phyloP scores from a whole-genome alignment of 2,888 invertebrate species.

The Lepidonotus clava region DNA sequence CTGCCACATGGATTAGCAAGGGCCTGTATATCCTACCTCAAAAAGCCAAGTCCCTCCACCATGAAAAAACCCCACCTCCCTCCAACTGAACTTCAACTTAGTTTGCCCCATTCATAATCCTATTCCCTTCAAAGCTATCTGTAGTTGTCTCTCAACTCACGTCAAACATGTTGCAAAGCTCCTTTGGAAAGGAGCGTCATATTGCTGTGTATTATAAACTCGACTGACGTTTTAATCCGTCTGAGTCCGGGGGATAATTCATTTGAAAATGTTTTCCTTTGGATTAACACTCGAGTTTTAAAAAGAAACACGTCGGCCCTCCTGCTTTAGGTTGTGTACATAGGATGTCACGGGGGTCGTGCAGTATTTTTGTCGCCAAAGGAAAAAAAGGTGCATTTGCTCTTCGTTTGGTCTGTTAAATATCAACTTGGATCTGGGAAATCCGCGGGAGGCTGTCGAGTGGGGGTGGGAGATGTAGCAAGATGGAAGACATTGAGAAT shows the following conservation, averaged over 20 bases:
- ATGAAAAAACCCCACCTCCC: background rate
- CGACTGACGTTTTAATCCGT: too few species aligned
- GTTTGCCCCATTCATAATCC: background rate
- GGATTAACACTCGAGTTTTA: background rate
- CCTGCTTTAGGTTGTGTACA: background rate
- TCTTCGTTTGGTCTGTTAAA: background rate
- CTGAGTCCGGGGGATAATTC: background rate
- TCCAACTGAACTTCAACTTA: background rate
- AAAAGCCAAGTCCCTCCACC: background rate
- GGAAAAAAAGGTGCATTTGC: background rate
- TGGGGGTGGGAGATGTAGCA: background rate
- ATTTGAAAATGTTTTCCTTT: background rate
- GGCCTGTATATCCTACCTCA: background rate
- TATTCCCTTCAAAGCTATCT: background rate
- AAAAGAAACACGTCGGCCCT: conserved; percentile 1
- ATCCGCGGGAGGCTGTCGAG: background rate
- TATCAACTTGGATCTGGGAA: background rate
- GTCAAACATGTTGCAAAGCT: too few species aligned
- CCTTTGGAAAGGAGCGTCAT: too few species aligned
- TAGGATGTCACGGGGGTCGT: background rate
- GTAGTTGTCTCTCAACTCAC: background rate
- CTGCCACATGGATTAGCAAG: background rate
- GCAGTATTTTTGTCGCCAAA: background rate
- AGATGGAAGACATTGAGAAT: background rate
- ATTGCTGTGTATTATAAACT: too few species aligned